A percentile compares a stretch with the other conserved stretches of the same genome.
These are phyloP conservation scores for Eueremaeus valkanovi DNA, from an alignment of 2,888 invertebrate species.

Conservation along the genomic window DNA sequence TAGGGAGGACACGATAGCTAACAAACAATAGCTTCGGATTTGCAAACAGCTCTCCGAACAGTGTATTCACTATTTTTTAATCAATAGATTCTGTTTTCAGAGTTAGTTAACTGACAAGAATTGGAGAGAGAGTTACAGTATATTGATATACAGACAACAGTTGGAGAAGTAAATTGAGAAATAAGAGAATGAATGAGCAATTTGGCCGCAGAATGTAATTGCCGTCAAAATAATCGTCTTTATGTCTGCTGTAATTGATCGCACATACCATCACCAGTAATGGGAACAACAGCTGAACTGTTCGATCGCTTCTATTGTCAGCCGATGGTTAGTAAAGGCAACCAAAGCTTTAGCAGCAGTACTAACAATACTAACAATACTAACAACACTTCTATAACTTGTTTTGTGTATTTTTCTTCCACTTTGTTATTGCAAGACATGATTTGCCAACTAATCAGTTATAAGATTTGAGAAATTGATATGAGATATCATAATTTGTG, in stretches of 20 bases:
- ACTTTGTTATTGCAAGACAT: not conserved
- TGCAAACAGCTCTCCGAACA: not conserved
- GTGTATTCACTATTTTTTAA: not conserved
- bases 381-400: slow-evolving; percentile 25
- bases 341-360: not conserved
- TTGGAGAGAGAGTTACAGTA: not conserved
- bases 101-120: not conserved
- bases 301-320: slow-evolving; percentile 13
- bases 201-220: slow-evolving; percentile 21
- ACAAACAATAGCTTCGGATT: not conserved
- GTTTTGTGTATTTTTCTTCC: not conserved
- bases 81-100: slow-evolving; percentile 4
- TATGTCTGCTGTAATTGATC: slow-evolving; percentile 23
- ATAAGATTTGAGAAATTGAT: slow-evolving; percentile 24
- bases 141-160: not conserved
- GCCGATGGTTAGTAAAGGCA: not conserved
- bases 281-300: slow-evolving; percentile 16
- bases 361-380: slow-evolving; percentile 13
- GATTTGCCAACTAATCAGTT: not conserved
- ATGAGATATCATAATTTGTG: not conserved
- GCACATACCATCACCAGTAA: not conserved
- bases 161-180: slow-evolving; percentile 8
- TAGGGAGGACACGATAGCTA: not conserved
- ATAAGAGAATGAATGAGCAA: not conserved
- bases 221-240: slow-evolving; percentile 26